Conservation (phyloP, 2,113 vertebrate genomes). For the Pongo pygmaeus region DNA sequence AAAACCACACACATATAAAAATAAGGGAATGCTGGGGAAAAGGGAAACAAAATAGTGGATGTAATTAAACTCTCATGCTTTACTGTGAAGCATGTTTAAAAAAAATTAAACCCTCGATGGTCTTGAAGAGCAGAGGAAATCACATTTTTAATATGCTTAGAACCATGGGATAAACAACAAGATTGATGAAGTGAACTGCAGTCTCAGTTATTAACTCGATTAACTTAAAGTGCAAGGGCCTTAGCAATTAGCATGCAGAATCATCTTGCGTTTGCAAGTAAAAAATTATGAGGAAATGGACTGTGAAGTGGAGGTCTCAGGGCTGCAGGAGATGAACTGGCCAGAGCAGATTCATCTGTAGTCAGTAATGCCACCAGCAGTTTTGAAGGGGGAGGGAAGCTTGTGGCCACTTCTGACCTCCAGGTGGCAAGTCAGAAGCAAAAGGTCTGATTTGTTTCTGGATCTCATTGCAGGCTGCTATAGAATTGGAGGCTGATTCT, state of each 20-base stretch:
- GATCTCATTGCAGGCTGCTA: not conserved
- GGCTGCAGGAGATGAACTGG: not conserved
- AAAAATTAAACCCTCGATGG: not conserved
- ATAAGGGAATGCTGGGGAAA: not conserved
- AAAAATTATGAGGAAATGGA: not conserved
- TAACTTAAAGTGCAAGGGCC: not conserved
- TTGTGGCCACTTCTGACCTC: not conserved
- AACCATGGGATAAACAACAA: not conserved
- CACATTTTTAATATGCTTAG: not conserved
- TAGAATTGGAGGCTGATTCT: conserved; percentile 12
- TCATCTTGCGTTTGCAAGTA: not conserved
- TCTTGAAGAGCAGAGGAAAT: not conserved
- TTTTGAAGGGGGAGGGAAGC: not conserved
- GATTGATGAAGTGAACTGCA: not conserved
- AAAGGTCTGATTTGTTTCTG: not conserved
- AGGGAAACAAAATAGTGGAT: not conserved
- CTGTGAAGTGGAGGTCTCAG: not conserved
- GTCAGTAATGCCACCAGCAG: not conserved
- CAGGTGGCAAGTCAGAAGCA: not conserved
- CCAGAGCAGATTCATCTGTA: not conserved
- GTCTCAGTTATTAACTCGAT: conserved; percentile 7
- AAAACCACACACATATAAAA: not conserved
- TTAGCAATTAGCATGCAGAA: not conserved
- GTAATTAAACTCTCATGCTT: not conserved
- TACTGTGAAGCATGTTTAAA: no score